phyloP scores from a whole-genome alignment of 1,140 invertebrate species.

The Pogonognathellus flavescens region DNA sequence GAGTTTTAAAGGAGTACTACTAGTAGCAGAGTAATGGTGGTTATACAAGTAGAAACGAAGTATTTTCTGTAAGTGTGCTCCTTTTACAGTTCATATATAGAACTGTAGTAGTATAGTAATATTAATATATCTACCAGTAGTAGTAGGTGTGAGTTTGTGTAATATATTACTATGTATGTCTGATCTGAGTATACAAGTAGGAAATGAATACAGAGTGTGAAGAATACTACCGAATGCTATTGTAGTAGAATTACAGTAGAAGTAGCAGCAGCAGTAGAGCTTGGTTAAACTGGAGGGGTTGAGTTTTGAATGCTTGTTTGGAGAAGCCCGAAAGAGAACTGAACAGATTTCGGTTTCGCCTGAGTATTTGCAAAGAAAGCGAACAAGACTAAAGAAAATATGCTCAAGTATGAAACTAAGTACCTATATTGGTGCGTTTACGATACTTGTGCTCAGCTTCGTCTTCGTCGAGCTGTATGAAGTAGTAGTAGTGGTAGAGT shows the following conservation, averaged over 20 bases:
- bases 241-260: not conserved
- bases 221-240: no score
- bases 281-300: not conserved
- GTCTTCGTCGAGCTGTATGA: no score
- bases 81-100: not conserved
- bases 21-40: not conserved
- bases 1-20: not conserved
- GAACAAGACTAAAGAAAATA: no score
- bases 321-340: conserved; percentile 31
- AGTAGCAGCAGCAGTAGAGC: not conserved
- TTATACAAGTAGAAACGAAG: not conserved
- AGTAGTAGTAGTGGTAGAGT: no score
- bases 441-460: no score
- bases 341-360: conserved; percentile 29
- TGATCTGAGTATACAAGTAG: no score
- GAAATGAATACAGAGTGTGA: no score
- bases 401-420: no score
- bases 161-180: no score
- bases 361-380: conserved; percentile 11
- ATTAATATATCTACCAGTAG: no score
- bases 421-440: no score
- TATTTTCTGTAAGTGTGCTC: not conserved
- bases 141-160: no score
- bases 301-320: conserved; percentile 17
- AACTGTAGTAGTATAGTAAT: not conserved